Percentiles rank a stretch among this genome's conserved stretches.
These are phyloP conservation scores for Callyntrura guangdongensis DNA, from an alignment of 2,888 invertebrate genomes.

Conservation along the genomic window DNA sequence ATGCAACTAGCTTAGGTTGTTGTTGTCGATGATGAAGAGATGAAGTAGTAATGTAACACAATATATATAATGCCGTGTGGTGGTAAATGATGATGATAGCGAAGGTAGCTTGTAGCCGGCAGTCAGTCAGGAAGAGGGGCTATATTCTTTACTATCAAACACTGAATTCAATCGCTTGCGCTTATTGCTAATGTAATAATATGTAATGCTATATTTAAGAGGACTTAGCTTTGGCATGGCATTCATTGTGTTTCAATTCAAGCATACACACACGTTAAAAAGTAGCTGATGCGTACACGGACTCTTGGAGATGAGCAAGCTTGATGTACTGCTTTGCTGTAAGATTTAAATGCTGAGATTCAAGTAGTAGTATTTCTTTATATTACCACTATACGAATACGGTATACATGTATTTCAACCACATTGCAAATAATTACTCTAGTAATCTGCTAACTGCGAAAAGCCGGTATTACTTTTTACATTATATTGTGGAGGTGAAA, in stretches of 20 bases:
- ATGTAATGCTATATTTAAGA: not conserved
- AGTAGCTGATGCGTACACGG: not conserved
- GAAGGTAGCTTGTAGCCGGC: slow-evolving; percentile 41
- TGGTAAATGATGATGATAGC: not conserved
- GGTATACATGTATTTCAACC: not conserved
- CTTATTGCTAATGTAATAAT: slow-evolving; percentile 24
- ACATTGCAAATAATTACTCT: slow-evolving; percentile 19
- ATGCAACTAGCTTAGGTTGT: slow-evolving; percentile 53
- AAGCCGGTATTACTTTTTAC: slow-evolving; percentile 38
- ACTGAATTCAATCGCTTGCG: slow-evolving; percentile 43
- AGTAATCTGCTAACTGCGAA: slow-evolving; percentile 1
- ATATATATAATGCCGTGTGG: not conserved
- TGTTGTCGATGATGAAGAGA: slow-evolving; percentile 52
- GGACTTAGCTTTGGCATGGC: not conserved
- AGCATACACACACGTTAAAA: slow-evolving; percentile 37
- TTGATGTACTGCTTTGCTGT: not conserved
- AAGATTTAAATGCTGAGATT: not conserved
- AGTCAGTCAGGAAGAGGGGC: slow-evolving; percentile 1
- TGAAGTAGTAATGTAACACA: slow-evolving; percentile 26
- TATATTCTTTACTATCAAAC: not conserved
- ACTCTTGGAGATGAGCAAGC: not conserved
- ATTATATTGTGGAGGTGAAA: not conserved
- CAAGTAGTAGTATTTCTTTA: not conserved
- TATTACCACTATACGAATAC: not conserved
- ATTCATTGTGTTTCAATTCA: slow-evolving; percentile 29